Percentiles rank a stretch among this genome's conserved stretches.
These are phyloP conservation scores for Hucho hucho DNA, from an alignment of 2,113 vertebrate genomes.

Conservation along the genomic window DNA sequence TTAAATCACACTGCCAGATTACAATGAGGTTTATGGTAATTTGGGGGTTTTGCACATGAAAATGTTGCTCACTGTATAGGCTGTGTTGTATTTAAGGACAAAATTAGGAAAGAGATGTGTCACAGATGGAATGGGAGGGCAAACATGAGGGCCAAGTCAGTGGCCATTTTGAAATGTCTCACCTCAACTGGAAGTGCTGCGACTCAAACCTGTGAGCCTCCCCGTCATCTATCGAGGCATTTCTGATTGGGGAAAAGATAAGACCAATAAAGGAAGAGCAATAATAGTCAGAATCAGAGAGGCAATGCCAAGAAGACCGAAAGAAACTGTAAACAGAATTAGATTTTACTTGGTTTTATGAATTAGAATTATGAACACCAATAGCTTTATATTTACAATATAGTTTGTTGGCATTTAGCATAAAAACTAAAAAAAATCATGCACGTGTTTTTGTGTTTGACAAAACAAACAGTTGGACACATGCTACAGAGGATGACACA, in stretches of 20 bases:
- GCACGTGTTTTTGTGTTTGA: neutral
- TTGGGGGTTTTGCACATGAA: too few species aligned
- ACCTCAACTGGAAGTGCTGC: slow-evolving; percentile 78
- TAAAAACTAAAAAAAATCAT: neutral
- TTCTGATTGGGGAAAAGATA: slow-evolving; percentile 63
- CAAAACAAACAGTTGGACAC: neutral
- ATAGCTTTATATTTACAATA: neutral
- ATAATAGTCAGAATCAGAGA: neutral
- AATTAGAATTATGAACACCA: neutral
- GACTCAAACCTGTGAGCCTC: slow-evolving; percentile 75
- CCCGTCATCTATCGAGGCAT: slow-evolving; percentile 72
- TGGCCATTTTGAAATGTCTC: slow-evolving; percentile 37
- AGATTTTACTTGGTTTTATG: neutral
- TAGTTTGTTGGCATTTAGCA: neutral
- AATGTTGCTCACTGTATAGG: too few species aligned
- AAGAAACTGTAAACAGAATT: neutral
- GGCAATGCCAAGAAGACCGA: neutral
- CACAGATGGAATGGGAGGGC: neutral
- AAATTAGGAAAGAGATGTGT: neutral
- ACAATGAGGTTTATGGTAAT: too few species aligned
- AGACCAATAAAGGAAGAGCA: slow-evolving; percentile 19
- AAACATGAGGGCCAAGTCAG: slow-evolving; percentile 13
- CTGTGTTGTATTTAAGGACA: too few species aligned
- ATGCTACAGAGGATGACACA: neutral
- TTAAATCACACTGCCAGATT: too few species aligned